Percentiles rank a stretch among this genome's conserved stretches.
Conservation (phyloP, 2,113 vertebrate species). For the Cyanoramphus novaezelandiae region DNA sequence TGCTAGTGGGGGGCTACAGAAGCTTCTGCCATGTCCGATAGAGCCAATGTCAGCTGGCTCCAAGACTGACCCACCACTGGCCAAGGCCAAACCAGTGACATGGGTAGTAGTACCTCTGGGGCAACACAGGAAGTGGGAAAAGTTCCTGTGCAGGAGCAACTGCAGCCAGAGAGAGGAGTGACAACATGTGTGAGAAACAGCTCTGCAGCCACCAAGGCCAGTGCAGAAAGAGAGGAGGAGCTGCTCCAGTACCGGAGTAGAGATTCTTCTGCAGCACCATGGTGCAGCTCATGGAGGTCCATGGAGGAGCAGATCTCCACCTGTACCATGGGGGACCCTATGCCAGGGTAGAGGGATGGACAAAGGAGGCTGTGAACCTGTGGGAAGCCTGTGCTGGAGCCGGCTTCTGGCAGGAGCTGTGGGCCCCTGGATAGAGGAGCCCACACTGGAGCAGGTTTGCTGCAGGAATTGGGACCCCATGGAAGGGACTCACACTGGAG, state of each 20-base stretch:
- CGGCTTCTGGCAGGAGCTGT: neutral
- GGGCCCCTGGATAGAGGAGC: neutral
- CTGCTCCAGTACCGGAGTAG: rapidly evolving
- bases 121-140: neutral
- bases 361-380: neutral
- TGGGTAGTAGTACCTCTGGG: neutral
- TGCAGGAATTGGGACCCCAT: too few species aligned
- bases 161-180: neutral
- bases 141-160: rapidly evolving
- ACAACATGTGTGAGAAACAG: neutral
- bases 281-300: too few species aligned
- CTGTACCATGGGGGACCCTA: too few species aligned
- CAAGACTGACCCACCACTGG: neutral
- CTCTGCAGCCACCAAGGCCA: rapidly evolving
- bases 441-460: too few species aligned
- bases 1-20: neutral
- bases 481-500: too few species aligned
- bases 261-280: too few species aligned
- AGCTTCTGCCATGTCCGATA: neutral
- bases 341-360: neutral
- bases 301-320: neutral
- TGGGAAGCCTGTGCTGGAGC: neutral
- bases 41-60: neutral
- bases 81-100: neutral
- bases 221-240: rapidly evolving